Percentiles rank a stretch among this genome's conserved stretches.
Evolutionary conservation across 2,797 vertebrate species (phyloP).

Genomic region (Coccyzus lansbergi): DNA sequence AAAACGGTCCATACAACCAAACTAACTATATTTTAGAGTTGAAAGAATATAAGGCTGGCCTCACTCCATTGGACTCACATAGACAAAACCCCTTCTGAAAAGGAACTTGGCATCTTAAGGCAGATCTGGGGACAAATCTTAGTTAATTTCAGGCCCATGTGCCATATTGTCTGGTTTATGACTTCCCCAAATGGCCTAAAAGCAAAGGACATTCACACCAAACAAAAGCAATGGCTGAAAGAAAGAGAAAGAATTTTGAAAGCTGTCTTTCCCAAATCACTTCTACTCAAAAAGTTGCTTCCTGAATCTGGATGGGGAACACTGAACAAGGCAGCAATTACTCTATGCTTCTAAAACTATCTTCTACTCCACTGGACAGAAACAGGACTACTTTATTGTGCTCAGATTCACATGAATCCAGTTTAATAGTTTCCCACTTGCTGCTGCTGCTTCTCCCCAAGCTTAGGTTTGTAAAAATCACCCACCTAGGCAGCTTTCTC

Average conservation of each 20-base stretch:
- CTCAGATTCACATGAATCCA: background rate
- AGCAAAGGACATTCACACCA: constrained; percentile 25
- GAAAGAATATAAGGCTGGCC: constrained; percentile 3
- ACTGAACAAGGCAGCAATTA: background rate
- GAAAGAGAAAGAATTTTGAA: constrained; percentile 3
- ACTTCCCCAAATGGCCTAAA: constrained; percentile 56
- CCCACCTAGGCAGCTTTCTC: background rate
- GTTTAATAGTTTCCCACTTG: background rate
- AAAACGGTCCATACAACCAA: constrained; percentile 33
- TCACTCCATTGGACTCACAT: background rate
- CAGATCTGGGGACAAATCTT: background rate
- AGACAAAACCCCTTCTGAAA: constrained; percentile 27
- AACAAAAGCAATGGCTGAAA: constrained; percentile 58
- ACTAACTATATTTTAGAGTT: background rate
- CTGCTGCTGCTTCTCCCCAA: background rate
- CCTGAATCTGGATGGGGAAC: background rate
- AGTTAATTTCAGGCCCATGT: constrained; percentile 13
- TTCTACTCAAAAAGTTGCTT: background rate
- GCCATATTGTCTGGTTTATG: constrained; percentile 32
- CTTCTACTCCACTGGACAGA: background rate
- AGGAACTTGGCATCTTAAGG: constrained; percentile 36
- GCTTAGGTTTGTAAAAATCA: background rate
- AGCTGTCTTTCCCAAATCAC: constrained; percentile 20
- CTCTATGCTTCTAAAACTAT: background rate
- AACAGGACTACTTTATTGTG: background rate